phyloP scores from a whole-genome alignment of 2,113 vertebrate species.

The Anser brachyrhynchus region DNA sequence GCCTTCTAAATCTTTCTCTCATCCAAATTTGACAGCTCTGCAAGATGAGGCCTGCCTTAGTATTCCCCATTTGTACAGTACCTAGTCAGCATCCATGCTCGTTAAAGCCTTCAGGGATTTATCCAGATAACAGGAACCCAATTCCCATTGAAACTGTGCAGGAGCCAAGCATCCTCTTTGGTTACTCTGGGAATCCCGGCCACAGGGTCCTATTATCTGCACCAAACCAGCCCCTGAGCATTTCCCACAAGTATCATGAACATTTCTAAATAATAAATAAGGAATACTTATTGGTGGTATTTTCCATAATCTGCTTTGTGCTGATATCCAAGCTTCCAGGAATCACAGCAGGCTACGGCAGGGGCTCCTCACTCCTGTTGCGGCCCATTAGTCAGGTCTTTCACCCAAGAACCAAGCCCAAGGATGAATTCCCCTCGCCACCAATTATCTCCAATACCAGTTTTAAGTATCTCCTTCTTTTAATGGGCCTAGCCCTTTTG shows the following conservation, averaged over 20 bases:
- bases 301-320: no score
- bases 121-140: not conserved
- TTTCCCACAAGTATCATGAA: not conserved
- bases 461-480: not conserved
- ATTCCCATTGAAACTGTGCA: not conserved
- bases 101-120: not conserved
- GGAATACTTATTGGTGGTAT: no score
- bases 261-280: not conserved
- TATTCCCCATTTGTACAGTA: not conserved
- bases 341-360: not conserved
- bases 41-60: not conserved
- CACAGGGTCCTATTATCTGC: not conserved
- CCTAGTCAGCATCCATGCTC: not conserved
- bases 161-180: rapidly evolving
- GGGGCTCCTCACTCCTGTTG: not conserved
- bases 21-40: not conserved
- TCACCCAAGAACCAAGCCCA: not conserved
- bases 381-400: not conserved
- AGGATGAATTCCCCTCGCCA: not conserved
- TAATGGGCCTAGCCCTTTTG: not conserved
- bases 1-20: not conserved
- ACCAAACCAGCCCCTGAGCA: not conserved
- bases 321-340: not conserved
- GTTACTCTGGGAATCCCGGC: not conserved
- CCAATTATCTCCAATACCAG: not conserved